Base-by-base conservation (phyloP, 2,113 vertebrate genomes). In the Varanus salvator region DNA sequence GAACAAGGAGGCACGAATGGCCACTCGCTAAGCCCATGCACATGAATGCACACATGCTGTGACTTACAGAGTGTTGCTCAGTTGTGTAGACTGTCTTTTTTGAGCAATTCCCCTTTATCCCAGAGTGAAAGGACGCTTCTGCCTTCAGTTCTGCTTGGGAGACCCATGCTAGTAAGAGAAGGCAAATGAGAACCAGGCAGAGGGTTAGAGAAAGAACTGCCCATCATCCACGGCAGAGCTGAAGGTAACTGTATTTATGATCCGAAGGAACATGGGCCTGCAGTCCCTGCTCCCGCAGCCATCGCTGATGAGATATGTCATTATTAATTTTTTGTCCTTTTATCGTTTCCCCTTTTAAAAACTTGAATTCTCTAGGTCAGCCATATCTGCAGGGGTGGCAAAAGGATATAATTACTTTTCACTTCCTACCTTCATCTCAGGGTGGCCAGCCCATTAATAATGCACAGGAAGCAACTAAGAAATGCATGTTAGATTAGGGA, bases 381-480 rank as follows among this genome's bases (percentile, higher is more conserved):
- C 93, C 92, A 93, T 95, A 95, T 95, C 93, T 96, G 94, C 94
- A 95, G 93, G 95, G 94, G 92, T 93, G 93, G 94, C 89, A 93
- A 93, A 94, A 29, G 86, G 95, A 94, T 94, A 95, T 96, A 96
- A 96, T 96, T 96, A 94, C 94, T 96, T 96, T 96, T 92, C 64
- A 95, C 92, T 96, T 95, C 94, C 92, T 96, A 95, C 94, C 94
- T 96, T 96, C 94, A 93, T 94, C 94, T 95, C 93, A 94, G 94
- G 94, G 94, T 96, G 95, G 94, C 95, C 94, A 95, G 91, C 89
- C 93, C 93, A 96, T 96, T 96, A 96, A 95, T 96, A 96, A 95
- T 95, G 93, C 94, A 95, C 95, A 95, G 94, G 95, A 95, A 96
- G 92, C 91, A 92, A 93, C 93, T 90, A 94, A 93, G 93, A 96